These are phyloP conservation scores for Danio tinwini DNA, from an alignment of 2,797 vertebrate genomes.

Conservation along the genomic window DNA sequence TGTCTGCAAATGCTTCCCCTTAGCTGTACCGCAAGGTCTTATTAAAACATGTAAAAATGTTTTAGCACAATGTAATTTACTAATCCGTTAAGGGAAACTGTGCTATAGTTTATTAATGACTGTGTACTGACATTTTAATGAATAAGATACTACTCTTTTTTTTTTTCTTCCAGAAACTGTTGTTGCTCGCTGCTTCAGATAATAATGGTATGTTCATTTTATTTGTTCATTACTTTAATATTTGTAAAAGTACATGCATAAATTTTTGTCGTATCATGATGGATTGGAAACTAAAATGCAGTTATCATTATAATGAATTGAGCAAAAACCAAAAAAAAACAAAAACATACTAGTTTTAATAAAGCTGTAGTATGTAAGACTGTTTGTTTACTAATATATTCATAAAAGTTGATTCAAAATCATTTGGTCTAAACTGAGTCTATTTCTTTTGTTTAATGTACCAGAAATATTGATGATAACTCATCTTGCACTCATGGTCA, in stretches of 20 bases:
- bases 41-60: neutral
- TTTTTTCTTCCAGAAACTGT: slow-evolving; percentile 32
- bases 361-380: too few species aligned
- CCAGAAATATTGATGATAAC: neutral
- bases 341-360: too few species aligned
- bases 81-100: neutral
- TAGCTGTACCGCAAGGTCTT: neutral
- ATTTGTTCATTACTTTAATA: slow-evolving; percentile 1
- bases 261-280: neutral
- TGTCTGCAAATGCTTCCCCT: neutral
- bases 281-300: neutral
- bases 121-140: slow-evolving; percentile 2
- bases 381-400: neutral
- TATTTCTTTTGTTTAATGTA: neutral
- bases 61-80: neutral
- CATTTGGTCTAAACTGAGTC: neutral
- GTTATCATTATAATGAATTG: neutral
- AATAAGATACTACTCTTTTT: neutral
- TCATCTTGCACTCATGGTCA: neutral
- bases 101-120: neutral
- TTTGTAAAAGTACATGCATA: neutral
- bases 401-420: neutral
- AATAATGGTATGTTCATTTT: slow-evolving; percentile 54
- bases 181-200: slow-evolving; percentile 18
- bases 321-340: neutral